Base-by-base conservation (phyloP, 1,140 invertebrate species). In the Halotydeus destructor region DNA sequence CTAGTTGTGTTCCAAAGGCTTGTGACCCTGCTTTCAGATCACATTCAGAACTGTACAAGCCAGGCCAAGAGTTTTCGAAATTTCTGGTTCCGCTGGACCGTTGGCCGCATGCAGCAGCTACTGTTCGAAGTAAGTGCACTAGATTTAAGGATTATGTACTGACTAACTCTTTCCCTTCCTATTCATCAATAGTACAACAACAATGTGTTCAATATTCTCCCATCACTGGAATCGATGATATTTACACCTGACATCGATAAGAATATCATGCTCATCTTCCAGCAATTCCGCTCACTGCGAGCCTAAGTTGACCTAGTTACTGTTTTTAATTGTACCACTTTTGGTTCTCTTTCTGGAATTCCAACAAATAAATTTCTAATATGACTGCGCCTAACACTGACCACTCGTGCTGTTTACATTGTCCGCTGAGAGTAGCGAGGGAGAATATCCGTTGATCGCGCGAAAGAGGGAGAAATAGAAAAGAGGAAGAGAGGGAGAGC, bases 1-100 rank as follows among this genome's bases (percentile, higher is more conserved):
- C 70, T 97, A 8, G 93, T 97, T 56, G 83, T 96, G 52, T 94
- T 96, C 60, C 86, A 94, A 27, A 33, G 36, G 28, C 97, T 98
- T 61, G 96, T 96, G 46, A 94, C 96, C 78, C 85, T 93, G 50
- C 66, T 98, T 35, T 91, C 86, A 0, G 89, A 97, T 61, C 88
- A 96, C 67, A 69, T 96, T 49, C 79, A 86, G 24, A 68, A 76
- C 27, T 86, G 81, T 59, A 88, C 96, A 58, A 83, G 83, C 3
- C 84, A 94, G 62, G 80, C 78, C 14, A 70, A 76, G 47, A 84
- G 91, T 59, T 86, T 79, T 54, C 80, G 84, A 56, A 93, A 84
- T n/a, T 72, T 78, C 57, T 94, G 89, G 85, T 96, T 93, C 64
- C 75, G 76, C 53, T 93, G 84, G 79, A 91, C 89, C 1, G 74